Evolutionary conservation across 2,797 vertebrate genomes (phyloP).

Genomic region (Pseudochromis fuscus): DNA sequence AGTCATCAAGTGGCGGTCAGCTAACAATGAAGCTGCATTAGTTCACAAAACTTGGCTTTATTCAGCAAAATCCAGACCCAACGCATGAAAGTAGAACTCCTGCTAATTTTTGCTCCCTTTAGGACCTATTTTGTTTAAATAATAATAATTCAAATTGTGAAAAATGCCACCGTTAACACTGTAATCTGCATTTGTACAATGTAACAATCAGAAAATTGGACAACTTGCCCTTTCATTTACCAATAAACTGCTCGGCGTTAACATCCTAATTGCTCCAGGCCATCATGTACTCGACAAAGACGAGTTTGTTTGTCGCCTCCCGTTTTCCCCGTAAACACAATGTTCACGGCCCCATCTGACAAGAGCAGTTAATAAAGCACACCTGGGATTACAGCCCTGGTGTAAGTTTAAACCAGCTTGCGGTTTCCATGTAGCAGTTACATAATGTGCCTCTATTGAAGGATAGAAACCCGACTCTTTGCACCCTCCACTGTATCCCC

Average conservation of each 20-base stretch:
- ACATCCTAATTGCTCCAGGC: conserved; percentile 20
- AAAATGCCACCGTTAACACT: too few species aligned
- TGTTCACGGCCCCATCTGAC: conserved; percentile 31
- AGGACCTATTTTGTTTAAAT: too few species aligned
- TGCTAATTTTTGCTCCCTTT: too few species aligned
- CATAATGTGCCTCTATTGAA: conserved; percentile 67
- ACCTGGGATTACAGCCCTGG: conserved; percentile 55
- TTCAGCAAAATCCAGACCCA: too few species aligned
- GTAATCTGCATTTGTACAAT: neutral
- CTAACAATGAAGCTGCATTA: neutral
- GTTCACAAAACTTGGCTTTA: neutral
- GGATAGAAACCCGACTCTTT: conserved; percentile 73
- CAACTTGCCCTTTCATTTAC: conserved; percentile 23
- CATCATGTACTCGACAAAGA: conserved; percentile 16
- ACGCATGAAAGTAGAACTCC: too few species aligned
- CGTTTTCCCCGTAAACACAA: conserved; percentile 49
- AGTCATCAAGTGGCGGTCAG: too few species aligned
- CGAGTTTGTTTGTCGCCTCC: conserved; percentile 33
- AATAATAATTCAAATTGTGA: too few species aligned
- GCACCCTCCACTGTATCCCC: conserved; percentile 43
- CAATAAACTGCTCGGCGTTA: conserved; percentile 2
- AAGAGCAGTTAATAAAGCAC: conserved; percentile 57
- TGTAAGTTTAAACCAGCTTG: conserved; percentile 74
- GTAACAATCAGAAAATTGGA: neutral
- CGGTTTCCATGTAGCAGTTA: conserved; percentile 68